These are phyloP conservation scores for Caranx melampygus DNA, from an alignment of 2,113 vertebrate species.

Conservation along the genomic window DNA sequence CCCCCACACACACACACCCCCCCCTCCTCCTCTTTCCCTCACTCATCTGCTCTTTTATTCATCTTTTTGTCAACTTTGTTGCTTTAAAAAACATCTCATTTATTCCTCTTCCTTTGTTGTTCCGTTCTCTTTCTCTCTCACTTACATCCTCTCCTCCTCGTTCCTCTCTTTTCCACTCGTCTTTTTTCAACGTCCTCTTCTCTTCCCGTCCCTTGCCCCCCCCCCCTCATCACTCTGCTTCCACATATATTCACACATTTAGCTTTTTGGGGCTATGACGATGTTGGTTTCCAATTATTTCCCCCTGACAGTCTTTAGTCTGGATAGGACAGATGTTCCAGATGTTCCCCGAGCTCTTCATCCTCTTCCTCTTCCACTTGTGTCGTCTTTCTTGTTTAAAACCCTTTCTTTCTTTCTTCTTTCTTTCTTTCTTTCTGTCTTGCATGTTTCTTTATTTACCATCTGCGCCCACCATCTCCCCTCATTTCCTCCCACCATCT, in stretches of 20 bases:
- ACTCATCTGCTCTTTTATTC: conserved; percentile 58
- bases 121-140: conserved; percentile 37
- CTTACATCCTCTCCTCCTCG: conserved; percentile 33
- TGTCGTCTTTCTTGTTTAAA: conserved; percentile 23
- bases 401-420: conserved; percentile 5
- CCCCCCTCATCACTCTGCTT: conserved; percentile 6
- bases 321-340: conserved; percentile 53
- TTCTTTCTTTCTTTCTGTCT: neutral
- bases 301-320: conserved; percentile 11
- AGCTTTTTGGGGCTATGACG: conserved; percentile 13
- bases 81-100: conserved; percentile 1
- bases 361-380: conserved; percentile 54
- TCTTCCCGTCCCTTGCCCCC: neutral
- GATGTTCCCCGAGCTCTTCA: conserved; percentile 17
- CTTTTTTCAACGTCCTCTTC: neutral
- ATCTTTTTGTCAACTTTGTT: conserved; percentile 3
- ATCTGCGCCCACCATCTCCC: conserved; percentile 49
- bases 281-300: conserved; percentile 24
- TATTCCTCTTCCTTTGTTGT: conserved; percentile 16
- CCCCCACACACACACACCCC: neutral
- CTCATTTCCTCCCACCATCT: conserved; percentile 38
- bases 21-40: conserved; percentile 22
- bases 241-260: conserved; percentile 46
- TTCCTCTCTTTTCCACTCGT: neutral
- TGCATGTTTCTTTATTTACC: conserved; percentile 48